Evolutionary conservation across 1,140 invertebrate genomes (phyloP).

Genomic region (Bombus pascuorum): DNA sequence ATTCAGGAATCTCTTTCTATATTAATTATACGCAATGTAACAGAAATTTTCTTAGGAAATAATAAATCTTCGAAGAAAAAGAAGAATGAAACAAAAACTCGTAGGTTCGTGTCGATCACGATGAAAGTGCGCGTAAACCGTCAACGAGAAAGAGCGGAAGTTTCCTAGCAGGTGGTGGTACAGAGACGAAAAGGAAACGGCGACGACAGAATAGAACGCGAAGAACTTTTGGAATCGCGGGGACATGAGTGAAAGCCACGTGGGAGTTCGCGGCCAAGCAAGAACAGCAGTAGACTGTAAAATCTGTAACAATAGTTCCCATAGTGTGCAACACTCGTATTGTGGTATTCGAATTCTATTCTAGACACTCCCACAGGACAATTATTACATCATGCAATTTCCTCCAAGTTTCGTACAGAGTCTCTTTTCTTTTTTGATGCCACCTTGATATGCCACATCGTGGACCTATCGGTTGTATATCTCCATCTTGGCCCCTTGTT

Average conservation of each 20-base stretch:
- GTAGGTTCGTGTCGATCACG: not conserved
- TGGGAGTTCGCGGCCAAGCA: conserved; percentile 74
- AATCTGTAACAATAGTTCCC: conserved; percentile 82
- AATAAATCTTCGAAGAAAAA: not conserved
- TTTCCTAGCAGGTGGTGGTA: not conserved
- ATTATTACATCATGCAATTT: conserved; percentile 82
- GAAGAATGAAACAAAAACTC: not conserved
- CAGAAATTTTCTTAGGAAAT: not conserved
- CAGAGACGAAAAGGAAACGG: conserved; percentile 24
- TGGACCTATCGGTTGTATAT: conserved; percentile 58
- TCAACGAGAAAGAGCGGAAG: conserved; percentile 53
- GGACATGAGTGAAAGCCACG: conserved; percentile 81
- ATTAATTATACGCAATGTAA: not conserved
- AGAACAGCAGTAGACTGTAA: conserved; percentile 79
- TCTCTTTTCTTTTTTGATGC: conserved; percentile 48
- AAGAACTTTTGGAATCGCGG: conserved; percentile 66
- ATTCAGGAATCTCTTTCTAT: not conserved
- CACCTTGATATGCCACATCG: conserved; percentile 55
- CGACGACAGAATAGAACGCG: conserved; percentile 42
- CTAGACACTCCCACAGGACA: conserved; percentile 79
- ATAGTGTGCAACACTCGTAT: conserved; percentile 79
- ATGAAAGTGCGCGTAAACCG: conserved; percentile 51
- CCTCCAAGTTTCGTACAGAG: conserved; percentile 69
- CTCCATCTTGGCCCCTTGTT: conserved; percentile 20
- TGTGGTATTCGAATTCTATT: conserved; percentile 74